Evolutionary conservation across 2,888 invertebrate species (phyloP).

Genomic region (Hoplodrina blanda): DNA sequence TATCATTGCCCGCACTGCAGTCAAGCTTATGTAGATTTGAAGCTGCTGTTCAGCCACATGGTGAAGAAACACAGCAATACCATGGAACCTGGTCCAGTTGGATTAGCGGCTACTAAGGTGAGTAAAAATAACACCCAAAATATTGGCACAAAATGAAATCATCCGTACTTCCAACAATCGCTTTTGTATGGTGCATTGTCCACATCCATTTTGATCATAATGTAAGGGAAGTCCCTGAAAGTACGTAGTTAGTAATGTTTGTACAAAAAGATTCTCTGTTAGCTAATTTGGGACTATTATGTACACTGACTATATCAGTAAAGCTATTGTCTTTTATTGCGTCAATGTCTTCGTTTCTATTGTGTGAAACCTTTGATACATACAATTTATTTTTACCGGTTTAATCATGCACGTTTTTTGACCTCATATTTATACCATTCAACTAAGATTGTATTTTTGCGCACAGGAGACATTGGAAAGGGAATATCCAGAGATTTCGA

Average conservation of each 20-base stretch:
- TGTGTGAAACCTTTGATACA: constrained; percentile 19
- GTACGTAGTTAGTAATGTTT: background rate
- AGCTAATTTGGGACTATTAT: constrained; percentile 28
- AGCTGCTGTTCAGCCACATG: constrained; percentile 87
- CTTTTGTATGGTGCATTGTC: constrained; percentile 16
- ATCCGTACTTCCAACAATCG: background rate
- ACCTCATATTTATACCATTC: constrained; percentile 48
- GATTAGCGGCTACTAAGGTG: constrained; percentile 89
- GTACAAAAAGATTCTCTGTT: constrained; percentile 9
- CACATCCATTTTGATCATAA: constrained; percentile 1
- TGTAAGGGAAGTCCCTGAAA: constrained; percentile 17
- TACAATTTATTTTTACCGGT: constrained; percentile 30
- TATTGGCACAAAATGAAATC: no score
- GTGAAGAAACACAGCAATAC: constrained; percentile 86
- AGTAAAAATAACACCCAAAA: constrained; percentile 38
- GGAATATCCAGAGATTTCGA: constrained; percentile 89
- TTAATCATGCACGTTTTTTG: background rate
- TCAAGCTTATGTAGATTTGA: constrained; percentile 87
- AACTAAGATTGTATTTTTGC: constrained; percentile 60
- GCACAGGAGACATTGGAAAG: constrained; percentile 88
- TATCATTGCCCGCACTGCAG: constrained; percentile 88
- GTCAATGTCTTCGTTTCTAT: constrained; percentile 44
- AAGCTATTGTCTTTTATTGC: constrained; percentile 43
- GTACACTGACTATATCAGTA: constrained; percentile 3
- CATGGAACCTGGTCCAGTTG: constrained; percentile 83